phyloP scores from a whole-genome alignment of 2,797 vertebrate genomes.

The Darevskia mixta region DNA sequence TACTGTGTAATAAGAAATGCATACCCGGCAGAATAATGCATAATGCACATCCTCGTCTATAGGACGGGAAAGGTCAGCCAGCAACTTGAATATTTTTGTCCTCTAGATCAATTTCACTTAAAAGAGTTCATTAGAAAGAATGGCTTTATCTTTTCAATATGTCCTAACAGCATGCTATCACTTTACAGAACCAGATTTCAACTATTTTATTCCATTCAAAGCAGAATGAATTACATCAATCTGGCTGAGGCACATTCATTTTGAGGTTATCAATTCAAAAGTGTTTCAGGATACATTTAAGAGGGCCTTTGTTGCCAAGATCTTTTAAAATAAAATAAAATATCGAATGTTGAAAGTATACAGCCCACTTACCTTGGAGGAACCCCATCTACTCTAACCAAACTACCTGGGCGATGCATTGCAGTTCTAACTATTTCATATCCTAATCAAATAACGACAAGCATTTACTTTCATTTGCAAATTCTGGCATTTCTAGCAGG shows the following conservation, averaged over 20 bases:
- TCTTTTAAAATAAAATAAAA: not conserved
- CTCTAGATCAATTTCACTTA: slow-evolving; percentile 76
- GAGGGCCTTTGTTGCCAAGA: slow-evolving; percentile 16
- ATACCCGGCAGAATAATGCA: slow-evolving; percentile 78
- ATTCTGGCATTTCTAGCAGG: slow-evolving; percentile 66
- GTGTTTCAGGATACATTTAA: slow-evolving; percentile 70
- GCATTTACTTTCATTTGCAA: slow-evolving; percentile 65
- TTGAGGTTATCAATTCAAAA: slow-evolving; percentile 74
- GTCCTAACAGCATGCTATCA: slow-evolving; percentile 76
- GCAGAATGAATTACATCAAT: slow-evolving; percentile 72
- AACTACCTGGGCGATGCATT: slow-evolving; percentile 53
- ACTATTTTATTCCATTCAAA: slow-evolving; percentile 73
- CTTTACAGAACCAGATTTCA: slow-evolving; percentile 65
- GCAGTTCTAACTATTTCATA: slow-evolving; percentile 64
- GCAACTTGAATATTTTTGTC: slow-evolving; percentile 80
- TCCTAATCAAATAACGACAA: slow-evolving; percentile 74
- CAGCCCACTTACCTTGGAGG: slow-evolving; percentile 48
- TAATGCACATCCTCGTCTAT: slow-evolving; percentile 76
- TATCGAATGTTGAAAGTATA: not conserved
- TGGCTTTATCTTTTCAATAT: slow-evolving; percentile 74
- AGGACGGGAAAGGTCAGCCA: slow-evolving; percentile 78
- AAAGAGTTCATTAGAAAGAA: slow-evolving; percentile 76
- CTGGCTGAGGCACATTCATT: slow-evolving; percentile 56
- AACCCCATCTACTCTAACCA: slow-evolving; percentile 61
- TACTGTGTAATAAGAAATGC: slow-evolving; percentile 80